Base-by-base conservation (phyloP, 2,113 vertebrate species). In the Microtus richardsoni region DNA sequence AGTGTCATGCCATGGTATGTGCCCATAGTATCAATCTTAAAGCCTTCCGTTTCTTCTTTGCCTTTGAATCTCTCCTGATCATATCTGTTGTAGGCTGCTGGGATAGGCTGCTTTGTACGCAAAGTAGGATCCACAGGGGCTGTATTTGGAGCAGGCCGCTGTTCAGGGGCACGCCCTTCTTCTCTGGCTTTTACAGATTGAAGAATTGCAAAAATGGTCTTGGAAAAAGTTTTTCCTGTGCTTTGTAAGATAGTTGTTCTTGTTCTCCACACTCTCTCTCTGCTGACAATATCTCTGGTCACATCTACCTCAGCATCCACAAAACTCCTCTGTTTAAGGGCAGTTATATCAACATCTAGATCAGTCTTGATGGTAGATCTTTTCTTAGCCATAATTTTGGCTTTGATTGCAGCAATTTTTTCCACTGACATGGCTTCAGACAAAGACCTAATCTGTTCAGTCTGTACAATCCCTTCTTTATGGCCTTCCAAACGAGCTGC, bases 371-470 rank as follows among this genome's bases (percentile, higher is more conserved):
- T 99, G 94, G 99, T 99, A 49, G 99, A 99, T 95, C 99, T 99
- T 98, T 99, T 99, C 98, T 99, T 99, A 83, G 99, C 99, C 99
- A 99, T 99, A 95, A 99, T 99, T 98, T 99, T 99, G 96, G 99
- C 99, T 98, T 99, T 99, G 98, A 99, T 99, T 97, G 99, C 99
- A 80, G 99, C 99, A 75, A 99, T 99, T 98, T 99, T 99, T 98
- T 99, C 99, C 98, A 99, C 99, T 3, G 99, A 99, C 99, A 99
- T 99, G 97, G 99, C 99, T 98, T 99, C 99, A 39, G 99, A 99
- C 96, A 99, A 98, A 54, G 99, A 99, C 96, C 99, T 99, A 98
- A 99, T 99, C 98, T 99, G 99, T 95, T 99, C 99, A 0, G 99
- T 99, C 97, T 99, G 99, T 88, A 99, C 99, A 70, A 99, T 99